phyloP scores from a whole-genome alignment of 2,888 invertebrate genomes.

The Muscina levida region DNA sequence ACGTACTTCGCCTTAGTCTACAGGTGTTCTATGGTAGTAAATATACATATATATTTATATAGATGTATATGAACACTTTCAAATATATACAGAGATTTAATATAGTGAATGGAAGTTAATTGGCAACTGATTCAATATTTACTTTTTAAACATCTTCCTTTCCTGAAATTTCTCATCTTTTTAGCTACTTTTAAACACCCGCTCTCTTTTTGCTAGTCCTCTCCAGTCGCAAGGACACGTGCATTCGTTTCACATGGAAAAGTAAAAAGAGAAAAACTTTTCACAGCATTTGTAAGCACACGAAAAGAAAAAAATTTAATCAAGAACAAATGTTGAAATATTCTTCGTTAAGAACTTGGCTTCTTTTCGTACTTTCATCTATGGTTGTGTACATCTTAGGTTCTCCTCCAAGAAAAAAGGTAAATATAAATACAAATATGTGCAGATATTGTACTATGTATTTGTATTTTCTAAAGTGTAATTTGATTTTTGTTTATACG shows the following conservation, averaged over 20 bases:
- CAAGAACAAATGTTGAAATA: constrained; percentile 36
- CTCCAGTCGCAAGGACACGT: constrained; percentile 17
- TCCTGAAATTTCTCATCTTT: constrained; percentile 13
- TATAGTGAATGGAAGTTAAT: constrained; percentile 42
- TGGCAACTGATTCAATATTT: constrained; percentile 53
- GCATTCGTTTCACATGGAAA: not conserved
- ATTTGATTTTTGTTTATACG: constrained; percentile 39
- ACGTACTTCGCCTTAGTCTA: no score
- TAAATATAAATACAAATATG: constrained; percentile 28
- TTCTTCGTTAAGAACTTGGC: constrained; percentile 24
- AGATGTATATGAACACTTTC: no score
- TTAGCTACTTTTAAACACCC: not conserved
- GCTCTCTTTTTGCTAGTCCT: not conserved
- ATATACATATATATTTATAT: no score
- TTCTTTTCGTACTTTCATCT: not conserved
- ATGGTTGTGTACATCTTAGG: not conserved
- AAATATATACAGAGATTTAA: constrained; percentile 12
- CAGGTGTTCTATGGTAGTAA: no score
- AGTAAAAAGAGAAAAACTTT: constrained; percentile 2
- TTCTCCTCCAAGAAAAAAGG: constrained; percentile 18
- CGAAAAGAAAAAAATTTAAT: constrained; percentile 16
- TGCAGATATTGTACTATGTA: constrained; percentile 12
- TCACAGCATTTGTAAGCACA: no score
- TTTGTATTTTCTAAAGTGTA: constrained; percentile 27
- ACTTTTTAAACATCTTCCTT: constrained; percentile 32